These are phyloP conservation scores for Phrixothrix hirtus DNA, from an alignment of 2,888 invertebrate species.

Conservation along the genomic window DNA sequence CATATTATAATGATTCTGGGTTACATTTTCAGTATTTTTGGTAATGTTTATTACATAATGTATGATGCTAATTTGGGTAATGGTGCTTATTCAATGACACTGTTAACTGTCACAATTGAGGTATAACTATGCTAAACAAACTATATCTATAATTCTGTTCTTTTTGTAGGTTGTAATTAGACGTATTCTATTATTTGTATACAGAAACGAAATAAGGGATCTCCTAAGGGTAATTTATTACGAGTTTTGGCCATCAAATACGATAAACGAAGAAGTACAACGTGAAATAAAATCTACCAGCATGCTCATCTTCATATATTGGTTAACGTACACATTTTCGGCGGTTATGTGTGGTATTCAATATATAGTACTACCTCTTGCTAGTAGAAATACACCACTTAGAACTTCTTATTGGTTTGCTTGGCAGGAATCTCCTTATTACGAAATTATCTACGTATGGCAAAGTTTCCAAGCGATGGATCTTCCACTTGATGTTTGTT, in stretches of 20 bases:
- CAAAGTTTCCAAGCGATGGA: not conserved
- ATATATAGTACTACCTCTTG: not conserved
- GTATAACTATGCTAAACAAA: no score
- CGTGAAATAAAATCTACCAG: not conserved
- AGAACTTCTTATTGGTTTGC: not conserved
- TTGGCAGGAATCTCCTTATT: not conserved
- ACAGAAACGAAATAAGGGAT: not conserved
- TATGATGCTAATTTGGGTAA: not conserved
- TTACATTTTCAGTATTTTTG: not conserved
- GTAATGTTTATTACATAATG: not conserved
- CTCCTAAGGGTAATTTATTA: not conserved
- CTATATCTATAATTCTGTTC: no score
- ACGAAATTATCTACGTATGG: slow-evolving; percentile 6
- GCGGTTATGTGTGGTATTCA: not conserved
- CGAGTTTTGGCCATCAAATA: slow-evolving; percentile 4
- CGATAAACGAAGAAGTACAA: not conserved
- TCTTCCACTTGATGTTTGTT: not conserved
- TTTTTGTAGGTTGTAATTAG: not conserved
- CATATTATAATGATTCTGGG: not conserved
- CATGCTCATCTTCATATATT: not conserved
- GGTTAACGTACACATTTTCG: not conserved
- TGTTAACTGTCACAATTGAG: not conserved
- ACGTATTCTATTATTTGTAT: not conserved
- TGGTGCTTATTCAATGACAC: not conserved
- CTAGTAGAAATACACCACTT: not conserved